Base-by-base conservation (phyloP, 64 coral and sea anemone genomes). In the Orbicella faveolata region DNA sequence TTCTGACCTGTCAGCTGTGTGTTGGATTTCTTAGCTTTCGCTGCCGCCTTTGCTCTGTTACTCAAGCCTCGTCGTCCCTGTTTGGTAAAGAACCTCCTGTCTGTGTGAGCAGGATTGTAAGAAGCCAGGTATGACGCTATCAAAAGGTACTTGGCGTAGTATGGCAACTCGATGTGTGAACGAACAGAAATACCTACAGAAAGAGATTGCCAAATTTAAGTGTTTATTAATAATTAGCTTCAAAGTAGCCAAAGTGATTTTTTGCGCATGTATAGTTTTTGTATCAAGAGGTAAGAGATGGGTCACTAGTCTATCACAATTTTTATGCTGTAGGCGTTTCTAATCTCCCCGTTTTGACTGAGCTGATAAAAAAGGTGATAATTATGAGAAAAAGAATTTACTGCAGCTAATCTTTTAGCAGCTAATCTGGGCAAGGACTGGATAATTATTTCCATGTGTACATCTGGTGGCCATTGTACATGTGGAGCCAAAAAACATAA, bases 101-200 rank as follows among this genome's bases (percentile, higher is more conserved):
- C 96, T 66, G 96, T 95, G 67, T 76, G 81, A 16, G 96, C 90
- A 25, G 96, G 96, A 73, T 98, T 98, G 64, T 98, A 95, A 1
- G 96, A 98, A 13, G 96, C 96, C 35, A 98, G 88, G 68, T 98
- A 98, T 12, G 93, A 88, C 23, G 96, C 93, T 34, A 98, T 79
- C 25, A 98, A 67, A 37, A 98, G 77, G 59, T 98, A 98, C 79
- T 98, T 98, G 68, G 96, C 90, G 54, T 98, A 98, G 84, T 93
- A 98, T 57, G 96, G 96, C n/a, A 98, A 88, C 37, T 98, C 96
- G n/a, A 98, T 88, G 36, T 92, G 88, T 17, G 96, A 90, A 62
- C 90, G 88, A 68, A 86, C 64, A 6, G 83, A 76, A 13, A 90
- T 72, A 77, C 90, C 96, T 98, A 77, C 14, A 69, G 88, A 81